Conservation (phyloP, 1,140 invertebrate species). For the Camponotus floridanus region DNA sequence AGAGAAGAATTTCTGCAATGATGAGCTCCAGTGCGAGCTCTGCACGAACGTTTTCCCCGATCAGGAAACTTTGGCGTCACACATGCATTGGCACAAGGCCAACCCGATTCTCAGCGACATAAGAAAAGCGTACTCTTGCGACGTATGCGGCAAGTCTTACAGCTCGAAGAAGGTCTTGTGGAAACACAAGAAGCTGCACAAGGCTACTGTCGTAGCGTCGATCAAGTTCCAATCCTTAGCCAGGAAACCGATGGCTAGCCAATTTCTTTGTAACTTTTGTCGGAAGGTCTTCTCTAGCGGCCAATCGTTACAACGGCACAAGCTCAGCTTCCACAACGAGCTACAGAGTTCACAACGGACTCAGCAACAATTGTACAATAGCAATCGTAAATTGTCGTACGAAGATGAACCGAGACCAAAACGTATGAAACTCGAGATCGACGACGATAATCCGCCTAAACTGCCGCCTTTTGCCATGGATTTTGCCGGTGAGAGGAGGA, state of each 20-base stretch:
- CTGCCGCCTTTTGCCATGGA: constrained; percentile 16
- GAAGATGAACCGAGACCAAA: constrained; percentile 50
- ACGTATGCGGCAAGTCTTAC: constrained; percentile 88
- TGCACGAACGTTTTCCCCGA: constrained; percentile 88
- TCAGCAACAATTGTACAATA: background rate
- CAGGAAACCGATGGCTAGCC: constrained; percentile 83
- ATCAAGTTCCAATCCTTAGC: constrained; percentile 71
- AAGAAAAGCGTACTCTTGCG: constrained; percentile 85
- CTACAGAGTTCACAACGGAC: background rate
- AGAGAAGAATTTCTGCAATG: constrained; percentile 78
- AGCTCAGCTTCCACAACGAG: constrained; percentile 46
- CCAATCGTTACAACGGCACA: constrained; percentile 69
- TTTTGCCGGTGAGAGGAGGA: constrained; percentile 61
- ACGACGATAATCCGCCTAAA: background rate
- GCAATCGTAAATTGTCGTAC: background rate
- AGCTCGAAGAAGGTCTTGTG: constrained; percentile 84
- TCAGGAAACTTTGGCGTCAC: constrained; percentile 85
- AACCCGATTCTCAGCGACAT: constrained; percentile 80
- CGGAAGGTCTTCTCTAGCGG: constrained; percentile 87
- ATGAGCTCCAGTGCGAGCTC: constrained; percentile 87
- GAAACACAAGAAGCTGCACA: constrained; percentile 86
- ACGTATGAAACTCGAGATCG: constrained; percentile 39
- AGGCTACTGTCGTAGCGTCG: constrained; percentile 60
- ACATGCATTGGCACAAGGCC: constrained; percentile 86
- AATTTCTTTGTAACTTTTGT: constrained; percentile 86